Evolutionary conservation across 92 coral and sea anemone genomes (phyloP), one percentile per base, ranked within the genome.

Genomic region (Scolanthus callimorphus): DNA sequence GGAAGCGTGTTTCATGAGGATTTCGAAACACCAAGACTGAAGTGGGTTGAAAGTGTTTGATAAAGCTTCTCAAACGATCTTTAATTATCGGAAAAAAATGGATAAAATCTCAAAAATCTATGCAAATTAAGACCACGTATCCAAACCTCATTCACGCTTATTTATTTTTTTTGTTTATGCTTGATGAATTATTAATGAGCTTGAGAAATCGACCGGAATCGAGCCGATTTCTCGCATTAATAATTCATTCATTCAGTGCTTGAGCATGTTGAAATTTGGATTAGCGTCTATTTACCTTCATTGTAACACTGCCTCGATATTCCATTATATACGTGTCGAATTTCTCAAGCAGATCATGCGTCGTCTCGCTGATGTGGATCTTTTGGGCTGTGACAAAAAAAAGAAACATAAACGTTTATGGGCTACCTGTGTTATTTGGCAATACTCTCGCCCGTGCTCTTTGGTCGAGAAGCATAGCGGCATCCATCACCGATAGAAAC

Each of bases 271-370:
- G n/a, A n/a, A n/a, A n/a, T n/a, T n/a, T n/a, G n/a, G n/a, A n/a
- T n/a, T n/a, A n/a, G n/a, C n/a, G n/a, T n/a, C n/a, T n/a, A 0
- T 27, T 57, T 60, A 71, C 85, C 85, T 79, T 79, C 6, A 79
- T 79, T 19, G 70, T 74, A 23, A 79, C 21, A 21, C 44, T 31
- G 3, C 74, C 73, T 23, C 85, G 70, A 45, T 60, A 71, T 6
- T 49, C 69, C 29, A 52, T 51, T 38, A 49, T 34, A 24, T 55
- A 79, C 3, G 30, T 26, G 11, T 54, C 27, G 17, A 66, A 66
- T 10, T 52, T 17, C 12, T 17, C 23, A 29, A 66, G 29, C 12
- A 29, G 55, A n/a, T 61, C 38, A 49, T 77, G 51, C 24, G 83
- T 59, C 19, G 53, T 25, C 51, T 52, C 77, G 2, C 70, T 53